A percentile compares a stretch with the other conserved stretches of the same genome.
phyloP scores from a whole-genome alignment of 2,888 invertebrate genomes.

The Drosophila ezoana region DNA sequence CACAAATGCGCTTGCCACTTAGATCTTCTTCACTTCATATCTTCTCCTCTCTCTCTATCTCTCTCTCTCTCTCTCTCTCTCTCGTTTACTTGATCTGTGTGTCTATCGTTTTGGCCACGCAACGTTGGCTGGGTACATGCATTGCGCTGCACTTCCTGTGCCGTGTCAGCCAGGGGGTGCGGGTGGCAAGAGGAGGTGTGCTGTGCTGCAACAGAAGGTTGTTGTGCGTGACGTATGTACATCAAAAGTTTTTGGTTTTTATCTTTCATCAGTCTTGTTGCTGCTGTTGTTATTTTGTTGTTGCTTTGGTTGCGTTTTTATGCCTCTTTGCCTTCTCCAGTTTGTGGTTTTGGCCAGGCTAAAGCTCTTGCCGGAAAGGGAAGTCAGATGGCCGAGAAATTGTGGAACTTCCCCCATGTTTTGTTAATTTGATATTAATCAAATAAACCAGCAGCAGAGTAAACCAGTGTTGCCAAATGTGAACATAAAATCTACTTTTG shows the following conservation, averaged over 20 bases:
- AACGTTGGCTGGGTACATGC: conserved; percentile 53
- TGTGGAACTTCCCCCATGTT: too few species aligned
- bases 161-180: neutral
- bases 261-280: conserved; percentile 69
- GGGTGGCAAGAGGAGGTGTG: neutral
- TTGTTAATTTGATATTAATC: conserved; percentile 31
- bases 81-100: neutral
- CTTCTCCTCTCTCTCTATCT: conserved; percentile 1
- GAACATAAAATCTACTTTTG: too few species aligned
- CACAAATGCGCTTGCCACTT: conserved; percentile 50
- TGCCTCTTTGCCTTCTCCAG: conserved; percentile 56
- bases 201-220: neutral
- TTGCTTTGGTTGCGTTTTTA: conserved; percentile 44
- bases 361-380: conserved; percentile 2
- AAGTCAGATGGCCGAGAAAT: neutral
- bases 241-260: conserved; percentile 81
- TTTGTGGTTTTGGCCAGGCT: conserved; percentile 48
- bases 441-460: conserved; percentile 36
- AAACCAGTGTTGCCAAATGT: neutral
- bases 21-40: conserved; percentile 14
- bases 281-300: conserved; percentile 4
- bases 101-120: conserved; percentile 48
- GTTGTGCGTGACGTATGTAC: conserved; percentile 66
- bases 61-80: conserved; percentile 11
- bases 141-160: conserved; percentile 75